phyloP scores from a whole-genome alignment of 1,140 invertebrate genomes.

The Sycophila sp. region DNA sequence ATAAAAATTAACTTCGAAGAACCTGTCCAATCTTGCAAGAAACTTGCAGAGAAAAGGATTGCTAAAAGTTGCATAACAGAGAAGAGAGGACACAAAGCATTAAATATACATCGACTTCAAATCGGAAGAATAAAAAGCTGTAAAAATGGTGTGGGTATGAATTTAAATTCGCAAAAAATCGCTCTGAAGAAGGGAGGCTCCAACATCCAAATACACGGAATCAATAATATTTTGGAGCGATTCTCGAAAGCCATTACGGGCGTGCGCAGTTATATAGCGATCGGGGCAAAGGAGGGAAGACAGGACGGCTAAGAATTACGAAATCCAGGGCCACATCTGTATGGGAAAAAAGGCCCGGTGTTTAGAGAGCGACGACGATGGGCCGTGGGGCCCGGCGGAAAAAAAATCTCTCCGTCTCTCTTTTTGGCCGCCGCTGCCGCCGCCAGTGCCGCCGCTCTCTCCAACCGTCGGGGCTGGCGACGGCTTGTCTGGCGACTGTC shows the following conservation, averaged over 20 bases:
- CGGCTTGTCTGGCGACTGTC: slow-evolving; percentile 52
- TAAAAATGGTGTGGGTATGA: neutral
- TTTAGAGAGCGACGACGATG: neutral
- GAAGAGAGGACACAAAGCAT: too few relatives aligned
- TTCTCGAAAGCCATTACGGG: neutral
- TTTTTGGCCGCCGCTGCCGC: too few relatives aligned
- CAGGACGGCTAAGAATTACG: slow-evolving; percentile 14
- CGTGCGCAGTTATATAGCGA: too few relatives aligned
- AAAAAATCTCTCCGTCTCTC: neutral
- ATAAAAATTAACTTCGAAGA: too few relatives aligned
- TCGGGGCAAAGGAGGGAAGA: too few relatives aligned
- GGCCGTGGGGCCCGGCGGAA: neutral
- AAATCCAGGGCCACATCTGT: neutral
- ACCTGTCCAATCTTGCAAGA: too few relatives aligned
- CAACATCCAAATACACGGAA: neutral
- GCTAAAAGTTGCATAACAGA: too few relatives aligned
- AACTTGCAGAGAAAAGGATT: too few relatives aligned
- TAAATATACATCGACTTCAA: too few relatives aligned
- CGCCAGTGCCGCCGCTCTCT: neutral
- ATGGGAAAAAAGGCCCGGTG: neutral
- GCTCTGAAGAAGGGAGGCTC: too few relatives aligned
- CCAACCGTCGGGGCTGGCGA: slow-evolving; percentile 45
- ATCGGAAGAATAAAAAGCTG: neutral
- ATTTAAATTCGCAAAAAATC: neutral
- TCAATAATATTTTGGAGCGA: slow-evolving; percentile 20